A percentile compares a stretch with the other conserved stretches of the same genome.
These are phyloP conservation scores for Centropristis striata DNA, from an alignment of 2,113 vertebrate species.

Conservation along the genomic window DNA sequence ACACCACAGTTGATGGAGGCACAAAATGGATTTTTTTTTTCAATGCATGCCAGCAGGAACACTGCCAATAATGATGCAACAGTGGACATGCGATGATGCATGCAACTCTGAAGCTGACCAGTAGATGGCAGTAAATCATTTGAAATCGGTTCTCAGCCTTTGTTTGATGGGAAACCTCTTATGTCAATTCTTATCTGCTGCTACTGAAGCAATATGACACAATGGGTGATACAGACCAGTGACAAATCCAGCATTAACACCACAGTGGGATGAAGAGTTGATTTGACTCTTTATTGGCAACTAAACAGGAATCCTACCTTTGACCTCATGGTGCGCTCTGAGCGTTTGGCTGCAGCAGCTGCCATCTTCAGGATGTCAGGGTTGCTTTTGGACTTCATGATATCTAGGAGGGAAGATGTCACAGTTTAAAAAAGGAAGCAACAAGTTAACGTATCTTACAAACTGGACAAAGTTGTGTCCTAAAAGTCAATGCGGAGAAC, in stretches of 20 bases:
- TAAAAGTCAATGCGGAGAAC: too few relatives aligned
- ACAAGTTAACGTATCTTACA: too few relatives aligned
- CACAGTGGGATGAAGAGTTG: background rate
- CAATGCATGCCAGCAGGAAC: slow-evolving; percentile 10
- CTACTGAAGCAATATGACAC: background rate
- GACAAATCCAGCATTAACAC: background rate
- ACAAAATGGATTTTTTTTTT: slow-evolving; percentile 6
- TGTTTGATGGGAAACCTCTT: background rate
- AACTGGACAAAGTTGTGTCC: too few relatives aligned
- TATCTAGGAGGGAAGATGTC: slow-evolving; percentile 68
- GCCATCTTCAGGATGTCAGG: slow-evolving; percentile 90
- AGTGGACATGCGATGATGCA: slow-evolving; percentile 27
- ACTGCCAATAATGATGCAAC: background rate
- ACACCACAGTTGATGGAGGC: slow-evolving; percentile 38
- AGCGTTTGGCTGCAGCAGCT: slow-evolving; percentile 87
- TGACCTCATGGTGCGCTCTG: slow-evolving; percentile 87
- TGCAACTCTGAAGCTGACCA: slow-evolving; percentile 48
- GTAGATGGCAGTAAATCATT: slow-evolving; percentile 70
- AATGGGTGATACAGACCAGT: background rate
- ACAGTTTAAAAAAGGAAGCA: background rate
- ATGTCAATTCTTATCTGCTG: background rate
- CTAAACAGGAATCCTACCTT: slow-evolving; percentile 77
- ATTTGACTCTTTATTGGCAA: background rate
- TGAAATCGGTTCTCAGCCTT: background rate
- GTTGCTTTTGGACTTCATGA: slow-evolving; percentile 91